These are phyloP conservation scores for Corythornis madagascariensis DNA, from an alignment of 2,113 vertebrate species.

Conservation along the genomic window DNA sequence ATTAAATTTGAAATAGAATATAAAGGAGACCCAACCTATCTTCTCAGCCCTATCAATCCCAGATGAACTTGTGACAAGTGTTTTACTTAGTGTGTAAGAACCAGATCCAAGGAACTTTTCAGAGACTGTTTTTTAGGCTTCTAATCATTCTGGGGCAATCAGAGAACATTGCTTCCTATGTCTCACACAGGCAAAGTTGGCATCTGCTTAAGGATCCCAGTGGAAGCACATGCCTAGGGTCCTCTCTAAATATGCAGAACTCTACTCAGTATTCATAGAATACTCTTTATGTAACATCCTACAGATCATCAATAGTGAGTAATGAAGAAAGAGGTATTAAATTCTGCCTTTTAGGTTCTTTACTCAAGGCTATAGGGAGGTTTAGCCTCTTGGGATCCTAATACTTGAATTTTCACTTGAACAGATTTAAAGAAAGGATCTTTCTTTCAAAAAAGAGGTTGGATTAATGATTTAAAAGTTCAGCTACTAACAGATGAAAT, in stretches of 20 bases:
- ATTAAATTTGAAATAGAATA: background rate
- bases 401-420: slow-evolving; percentile 9
- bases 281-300: background rate
- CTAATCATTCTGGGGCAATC: background rate
- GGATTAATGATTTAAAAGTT: slow-evolving; percentile 36
- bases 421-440: background rate
- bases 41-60: slow-evolving; percentile 18
- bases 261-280: background rate
- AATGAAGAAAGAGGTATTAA: slow-evolving; percentile 44
- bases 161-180: background rate
- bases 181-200: background rate
- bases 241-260: background rate
- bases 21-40: slow-evolving; percentile 28
- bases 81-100: background rate
- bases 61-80: background rate
- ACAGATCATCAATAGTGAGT: slow-evolving; percentile 38
- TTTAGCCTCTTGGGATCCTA: slow-evolving; percentile 25
- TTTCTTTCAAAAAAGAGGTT: background rate
- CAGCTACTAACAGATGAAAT: background rate
- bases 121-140: background rate
- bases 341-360: slow-evolving; percentile 41
- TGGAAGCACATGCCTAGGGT: background rate
- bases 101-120: background rate
- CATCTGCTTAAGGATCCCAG: slow-evolving; percentile 25
- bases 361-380: slow-evolving; percentile 4